phyloP scores from a whole-genome alignment of 2,113 vertebrate genomes.

The Anoura caudifer region DNA sequence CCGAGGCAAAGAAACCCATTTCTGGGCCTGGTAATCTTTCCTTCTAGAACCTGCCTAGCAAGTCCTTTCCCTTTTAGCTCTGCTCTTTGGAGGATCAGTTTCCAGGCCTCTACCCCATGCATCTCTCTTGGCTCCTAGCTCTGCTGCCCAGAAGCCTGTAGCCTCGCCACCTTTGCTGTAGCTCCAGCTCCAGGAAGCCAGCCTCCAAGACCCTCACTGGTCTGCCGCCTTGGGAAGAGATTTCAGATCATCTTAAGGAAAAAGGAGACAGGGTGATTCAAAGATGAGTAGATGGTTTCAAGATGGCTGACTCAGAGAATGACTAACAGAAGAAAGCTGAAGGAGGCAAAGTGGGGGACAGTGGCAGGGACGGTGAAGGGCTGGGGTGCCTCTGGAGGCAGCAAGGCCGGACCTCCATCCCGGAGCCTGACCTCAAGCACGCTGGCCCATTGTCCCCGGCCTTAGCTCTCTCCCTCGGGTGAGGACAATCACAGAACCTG shows the following conservation, averaged over 20 bases:
- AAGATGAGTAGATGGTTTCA: background rate
- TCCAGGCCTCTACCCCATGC: background rate
- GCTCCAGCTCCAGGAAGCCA: background rate
- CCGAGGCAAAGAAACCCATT: background rate
- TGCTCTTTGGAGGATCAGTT: background rate
- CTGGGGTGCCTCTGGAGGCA: background rate
- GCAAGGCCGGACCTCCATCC: background rate
- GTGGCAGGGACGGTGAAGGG: background rate
- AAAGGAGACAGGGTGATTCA: background rate
- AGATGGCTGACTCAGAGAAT: conserved; percentile 23
- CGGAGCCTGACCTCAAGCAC: background rate
- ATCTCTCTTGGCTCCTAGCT: background rate
- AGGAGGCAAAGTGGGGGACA: too few species aligned
- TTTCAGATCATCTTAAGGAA: conserved; percentile 11
- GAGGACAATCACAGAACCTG: background rate
- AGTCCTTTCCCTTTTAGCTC: background rate
- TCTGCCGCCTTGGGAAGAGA: background rate
- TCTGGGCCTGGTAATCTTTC: background rate
- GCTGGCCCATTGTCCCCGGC: background rate
- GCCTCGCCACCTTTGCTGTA: background rate
- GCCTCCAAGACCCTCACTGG: too few species aligned
- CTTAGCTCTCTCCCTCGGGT: background rate
- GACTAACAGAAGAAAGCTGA: background rate
- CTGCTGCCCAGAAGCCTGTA: background rate
- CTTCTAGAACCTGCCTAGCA: background rate